Evolutionary conservation across 2,797 vertebrate species (phyloP), one percentile per base, ranked within the genome.

Genomic region (Chelonia mydas): DNA sequence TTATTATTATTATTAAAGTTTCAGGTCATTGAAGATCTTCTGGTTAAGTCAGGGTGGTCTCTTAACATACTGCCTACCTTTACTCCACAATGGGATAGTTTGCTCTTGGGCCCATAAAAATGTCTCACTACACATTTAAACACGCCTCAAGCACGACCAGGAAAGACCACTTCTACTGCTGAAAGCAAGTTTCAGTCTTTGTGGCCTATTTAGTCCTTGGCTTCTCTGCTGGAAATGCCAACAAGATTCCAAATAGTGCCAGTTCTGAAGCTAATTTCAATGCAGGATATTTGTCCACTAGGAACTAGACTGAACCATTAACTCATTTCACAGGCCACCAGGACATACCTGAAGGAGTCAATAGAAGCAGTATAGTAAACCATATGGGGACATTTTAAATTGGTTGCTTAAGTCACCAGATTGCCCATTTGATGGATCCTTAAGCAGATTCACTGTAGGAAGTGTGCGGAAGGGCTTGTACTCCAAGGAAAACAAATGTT

Each of bases 121-220:
- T 65, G 33, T 65, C 61, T 65, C 16, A 57, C 55, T 57, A 28
- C 27, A 57, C 27, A 57, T 65, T 65, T 65, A 17, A 65, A n/a
- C 61, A n/a, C n/a, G 15, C 61, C 21, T 27, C 2, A 94, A 84
- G 25, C 37, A 28, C 25, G n/a, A 55, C 25, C 92, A 81, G 41
- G 31, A 81, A 87, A 92, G 95, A 82, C 11, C 19, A 28, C 3
- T 0, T 1, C 27, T 80, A 54, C 23, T 93, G 0, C 0, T 12
- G 33, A 85, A 41, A 87, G 68, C 33, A 55, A 61, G 25, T 41
- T 89, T 90, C 83, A 84, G 65, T 51, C 87, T 84, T 53, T 77
- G 3, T 2, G 13, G 37, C 31, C 28, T 23, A 65, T 59, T 59
- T 81, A 74, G 59, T 49, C 5, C 45, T 15, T 0, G 0, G 19